Base-by-base conservation (phyloP, 2,797 vertebrate species). In the Neoniphon sammara region DNA sequence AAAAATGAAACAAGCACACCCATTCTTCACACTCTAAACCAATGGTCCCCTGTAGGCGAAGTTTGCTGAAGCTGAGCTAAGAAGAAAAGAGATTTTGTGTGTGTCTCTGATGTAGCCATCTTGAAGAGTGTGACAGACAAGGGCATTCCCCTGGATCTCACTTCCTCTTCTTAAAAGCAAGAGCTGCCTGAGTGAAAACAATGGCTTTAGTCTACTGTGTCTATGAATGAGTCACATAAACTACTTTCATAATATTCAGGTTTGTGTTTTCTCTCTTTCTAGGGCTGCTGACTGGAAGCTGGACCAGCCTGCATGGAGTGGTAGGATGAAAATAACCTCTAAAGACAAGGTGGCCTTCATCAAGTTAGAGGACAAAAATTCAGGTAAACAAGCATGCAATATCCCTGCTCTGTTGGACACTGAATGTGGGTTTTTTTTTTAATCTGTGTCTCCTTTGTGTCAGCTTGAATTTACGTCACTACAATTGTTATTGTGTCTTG, bases 201-300 rank as follows among this genome's bases (percentile, higher is more conserved):
- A 4, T 12, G 23, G 52, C 25, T 34, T n/a, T 27, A 8, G 54
- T 30, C 25, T 6, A 54, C 30, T 44, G 21, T 57, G 64, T 61
- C 23, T 31, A 18, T 17, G 11, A 4, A 25, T 20, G 12, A 10
- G 73, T 59, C 54, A 55, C 63, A 66, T 27, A 47, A 72, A 60
- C 59, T 30, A 0, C 64, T 75, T 46, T 60, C 18, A 8, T 14
- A 34, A 34, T 6, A 25, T 12, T 53, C 11, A 36, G 1, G 36
- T 68, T 20, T 39, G 34, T 21, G 36, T 70, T 84, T 10, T 44
- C 54, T 84, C 64, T 80, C 83, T 82, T 65, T 75, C 0, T 70
- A 99, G 98, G 25, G 98, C 98, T 47, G 97, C 97, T 0, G 98
- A 99, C 82, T 99, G 98, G 97, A 98, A 98, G 89, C 93, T 98